phyloP scores from a whole-genome alignment of 2,888 invertebrate genomes.

The Atherix ibis region DNA sequence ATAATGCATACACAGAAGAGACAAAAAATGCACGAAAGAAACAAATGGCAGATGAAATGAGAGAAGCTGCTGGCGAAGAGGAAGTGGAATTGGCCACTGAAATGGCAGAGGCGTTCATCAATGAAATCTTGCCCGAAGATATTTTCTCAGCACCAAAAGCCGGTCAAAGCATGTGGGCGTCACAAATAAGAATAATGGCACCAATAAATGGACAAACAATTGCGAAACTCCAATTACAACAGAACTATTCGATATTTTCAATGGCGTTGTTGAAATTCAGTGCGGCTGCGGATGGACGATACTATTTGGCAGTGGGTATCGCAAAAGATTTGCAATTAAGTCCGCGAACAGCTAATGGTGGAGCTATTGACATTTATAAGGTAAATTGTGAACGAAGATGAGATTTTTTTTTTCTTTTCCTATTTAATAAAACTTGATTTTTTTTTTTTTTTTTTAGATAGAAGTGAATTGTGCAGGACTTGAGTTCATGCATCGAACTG shows the following conservation, averaged over 20 bases:
- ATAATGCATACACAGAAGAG: slow-evolving; percentile 95
- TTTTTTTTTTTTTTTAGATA: slow-evolving; percentile 20
- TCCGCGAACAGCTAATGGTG: slow-evolving; percentile 67
- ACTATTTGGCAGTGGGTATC: slow-evolving; percentile 71
- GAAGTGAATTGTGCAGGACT: slow-evolving; percentile 66
- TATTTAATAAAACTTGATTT: background rate
- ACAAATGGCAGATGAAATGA: slow-evolving; percentile 98
- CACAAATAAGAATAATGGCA: slow-evolving; percentile 70
- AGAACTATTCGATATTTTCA: slow-evolving; percentile 93
- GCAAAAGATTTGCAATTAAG: slow-evolving; percentile 81
- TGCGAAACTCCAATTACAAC: slow-evolving; percentile 66
- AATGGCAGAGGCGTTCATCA: slow-evolving; percentile 93
- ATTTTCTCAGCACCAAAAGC: slow-evolving; percentile 94
- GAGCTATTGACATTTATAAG: slow-evolving; percentile 71
- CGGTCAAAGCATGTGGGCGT: slow-evolving; percentile 92
- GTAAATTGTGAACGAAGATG: slow-evolving; percentile 11
- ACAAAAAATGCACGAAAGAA: slow-evolving; percentile 79
- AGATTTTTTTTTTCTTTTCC: background rate
- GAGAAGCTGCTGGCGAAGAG: slow-evolving; percentile 90
- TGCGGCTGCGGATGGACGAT: slow-evolving; percentile 35
- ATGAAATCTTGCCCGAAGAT: slow-evolving; percentile 86
- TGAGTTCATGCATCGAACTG: slow-evolving; percentile 86
- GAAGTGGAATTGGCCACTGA: slow-evolving; percentile 91
- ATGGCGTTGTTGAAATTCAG: slow-evolving; percentile 69
- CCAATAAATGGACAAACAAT: slow-evolving; percentile 68